Evolutionary conservation across 2,888 invertebrate species (phyloP).

Genomic region (Ectemnius lituratus): DNA sequence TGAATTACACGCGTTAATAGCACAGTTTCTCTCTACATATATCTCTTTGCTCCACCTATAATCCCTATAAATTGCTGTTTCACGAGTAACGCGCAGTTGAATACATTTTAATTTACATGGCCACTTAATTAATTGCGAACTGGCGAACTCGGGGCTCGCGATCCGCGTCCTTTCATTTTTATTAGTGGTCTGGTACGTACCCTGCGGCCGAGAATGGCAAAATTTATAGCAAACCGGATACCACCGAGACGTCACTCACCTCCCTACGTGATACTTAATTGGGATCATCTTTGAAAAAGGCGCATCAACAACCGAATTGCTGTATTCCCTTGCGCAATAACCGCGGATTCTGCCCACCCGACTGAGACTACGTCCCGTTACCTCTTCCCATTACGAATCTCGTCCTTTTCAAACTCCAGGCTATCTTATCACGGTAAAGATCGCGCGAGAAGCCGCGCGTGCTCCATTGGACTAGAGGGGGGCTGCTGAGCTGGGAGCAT

Average conservation of each 20-base stretch:
- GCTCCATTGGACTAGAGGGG: too few species aligned
- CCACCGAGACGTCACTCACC: slow-evolving; percentile 4
- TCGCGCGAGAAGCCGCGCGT: too few species aligned
- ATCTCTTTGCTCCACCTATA: not conserved
- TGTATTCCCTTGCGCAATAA: too few species aligned
- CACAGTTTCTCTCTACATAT: not conserved
- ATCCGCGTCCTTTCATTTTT: slow-evolving; percentile 7
- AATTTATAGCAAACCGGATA: slow-evolving; percentile 44
- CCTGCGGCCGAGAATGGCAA: slow-evolving; percentile 21
- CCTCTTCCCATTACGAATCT: too few species aligned
- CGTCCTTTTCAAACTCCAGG: too few species aligned
- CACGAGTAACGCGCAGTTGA: slow-evolving; percentile 8
- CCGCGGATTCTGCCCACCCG: too few species aligned
- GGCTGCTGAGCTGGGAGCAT: too few species aligned
- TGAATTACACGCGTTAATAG: not conserved
- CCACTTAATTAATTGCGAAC: slow-evolving; percentile 37
- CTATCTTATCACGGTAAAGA: too few species aligned
- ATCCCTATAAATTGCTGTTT: not conserved
- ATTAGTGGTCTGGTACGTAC: not conserved
- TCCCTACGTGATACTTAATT: too few species aligned
- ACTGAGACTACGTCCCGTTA: too few species aligned
- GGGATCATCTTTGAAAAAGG: too few species aligned
- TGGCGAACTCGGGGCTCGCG: not conserved
- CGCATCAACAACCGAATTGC: too few species aligned
- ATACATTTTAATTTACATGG: slow-evolving; percentile 9